Base-by-base conservation (phyloP, 64 coral and sea anemone species). In the Montipora efflorescens region DNA sequence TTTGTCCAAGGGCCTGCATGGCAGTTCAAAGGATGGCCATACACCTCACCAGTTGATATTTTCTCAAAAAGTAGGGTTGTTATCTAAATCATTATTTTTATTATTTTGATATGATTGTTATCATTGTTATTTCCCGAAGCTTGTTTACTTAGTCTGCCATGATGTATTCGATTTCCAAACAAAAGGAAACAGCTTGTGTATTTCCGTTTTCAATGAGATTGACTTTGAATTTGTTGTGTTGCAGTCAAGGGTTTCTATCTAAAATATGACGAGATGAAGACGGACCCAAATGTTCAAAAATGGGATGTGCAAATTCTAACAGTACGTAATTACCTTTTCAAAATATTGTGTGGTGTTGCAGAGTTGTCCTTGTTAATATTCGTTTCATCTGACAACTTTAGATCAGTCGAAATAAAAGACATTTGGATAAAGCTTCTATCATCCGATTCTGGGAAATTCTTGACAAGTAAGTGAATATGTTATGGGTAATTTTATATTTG, bases 21-120 rank as follows among this genome's bases (percentile, higher is more conserved):
- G 98, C 98, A 99, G 75, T 99, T 99, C 79, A 99, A 99, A 57
- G 98, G 98, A 47, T 99, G 98, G 98, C 98, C 98, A 1, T 99
- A 95, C 95, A 91, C 90, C 78, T 99, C 98, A 0, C 98, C 98
- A 20, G 95, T 96, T 21, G 95, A 99, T 75, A 99, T 99, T 74
- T 99, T 99, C 85, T 94, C 87, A 59, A 99, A 99, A 94, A 91
- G 98, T 99, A 93, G 49, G 97, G 79, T 48, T 52, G 21, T 58
- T 22, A 10, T 21, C 15, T 13, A 28, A 5, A 16, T 76, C 9
- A 9, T 55, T 55, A 55, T 28, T 55, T 55, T 55, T 55, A 10
- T 55, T 55, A 10, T 55, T 55, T 3, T 55, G 52, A 7, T 55
- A 55, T 55, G 5, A 55, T 55, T 55, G 9, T 55, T 55, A 55